Evolutionary conservation across 2,888 invertebrate genomes (phyloP).

Genomic region (Smittia aterrima): DNA sequence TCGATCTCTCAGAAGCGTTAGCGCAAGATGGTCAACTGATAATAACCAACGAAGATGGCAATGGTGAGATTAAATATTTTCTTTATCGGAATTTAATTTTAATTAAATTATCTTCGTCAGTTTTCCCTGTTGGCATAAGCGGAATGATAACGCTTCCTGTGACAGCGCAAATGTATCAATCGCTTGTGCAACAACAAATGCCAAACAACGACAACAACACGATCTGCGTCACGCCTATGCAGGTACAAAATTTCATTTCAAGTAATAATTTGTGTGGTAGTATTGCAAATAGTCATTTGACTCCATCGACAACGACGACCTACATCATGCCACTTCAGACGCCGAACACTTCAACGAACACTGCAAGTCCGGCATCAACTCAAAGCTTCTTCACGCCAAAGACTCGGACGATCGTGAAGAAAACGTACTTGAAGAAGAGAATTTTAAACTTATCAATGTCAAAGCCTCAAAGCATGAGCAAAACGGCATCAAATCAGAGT

Average conservation of each 20-base stretch:
- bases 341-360: not conserved
- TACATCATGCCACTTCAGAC: slow-evolving; percentile 17
- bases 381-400: slow-evolving; percentile 16
- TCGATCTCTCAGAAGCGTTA: slow-evolving; percentile 89
- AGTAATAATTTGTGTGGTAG: slow-evolving; percentile 46
- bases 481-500: not conserved
- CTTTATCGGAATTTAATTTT: not conserved
- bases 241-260: slow-evolving; percentile 60
- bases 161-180: slow-evolving; percentile 93
- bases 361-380: not conserved
- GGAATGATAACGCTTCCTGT: slow-evolving; percentile 96
- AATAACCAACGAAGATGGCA: slow-evolving; percentile 91
- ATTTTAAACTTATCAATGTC: slow-evolving; percentile 13
- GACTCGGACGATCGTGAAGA: slow-evolving; percentile 35
- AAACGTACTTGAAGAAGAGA: slow-evolving; percentile 9
- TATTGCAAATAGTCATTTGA: slow-evolving; percentile 41
- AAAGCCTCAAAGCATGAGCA: not conserved
- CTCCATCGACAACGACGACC: not conserved
- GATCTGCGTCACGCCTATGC: slow-evolving; percentile 80
- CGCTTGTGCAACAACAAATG: slow-evolving; percentile 81
- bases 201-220: slow-evolving; percentile 71
- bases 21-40: slow-evolving; percentile 93
- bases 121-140: slow-evolving; percentile 75
- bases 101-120: slow-evolving; percentile 43
- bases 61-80: slow-evolving; percentile 59